Percentiles rank a stretch among this genome's conserved stretches.
Conservation (phyloP, 2,797 vertebrate genomes). For the Leptatherina wallacei region DNA sequence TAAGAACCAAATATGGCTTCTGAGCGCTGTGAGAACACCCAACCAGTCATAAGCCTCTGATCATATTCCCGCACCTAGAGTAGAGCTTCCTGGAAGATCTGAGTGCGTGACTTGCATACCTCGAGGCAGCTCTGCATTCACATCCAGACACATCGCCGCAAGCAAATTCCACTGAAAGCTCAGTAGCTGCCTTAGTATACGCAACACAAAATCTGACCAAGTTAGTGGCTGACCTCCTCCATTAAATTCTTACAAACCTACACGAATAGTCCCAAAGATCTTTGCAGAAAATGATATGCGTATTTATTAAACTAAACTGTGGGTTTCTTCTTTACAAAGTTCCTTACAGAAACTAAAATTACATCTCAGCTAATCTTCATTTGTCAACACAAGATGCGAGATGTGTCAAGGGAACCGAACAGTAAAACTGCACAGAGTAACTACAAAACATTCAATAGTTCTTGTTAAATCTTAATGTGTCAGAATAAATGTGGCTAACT, state of each 20-base stretch:
- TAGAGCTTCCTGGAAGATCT: conserved; percentile 51
- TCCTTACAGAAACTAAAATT: neutral
- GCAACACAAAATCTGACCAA: neutral
- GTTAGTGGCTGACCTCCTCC: neutral
- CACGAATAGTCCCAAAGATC: neutral
- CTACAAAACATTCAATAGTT: conserved; percentile 17
- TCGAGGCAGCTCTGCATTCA: neutral
- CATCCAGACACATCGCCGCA: conserved; percentile 7
- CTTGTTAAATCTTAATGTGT: conserved; percentile 1
- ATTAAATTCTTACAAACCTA: neutral
- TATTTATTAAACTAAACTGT: neutral
- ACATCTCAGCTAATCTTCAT: neutral
- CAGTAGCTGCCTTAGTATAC: rapidly evolving
- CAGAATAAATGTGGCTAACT: neutral
- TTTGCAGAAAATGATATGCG: conserved; percentile 1
- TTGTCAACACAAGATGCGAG: neutral
- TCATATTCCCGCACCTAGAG: conserved; percentile 28
- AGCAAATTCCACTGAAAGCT: conserved; percentile 26
- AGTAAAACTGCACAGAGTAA: neutral
- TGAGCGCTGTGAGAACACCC: conserved; percentile 9
- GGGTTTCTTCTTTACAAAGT: neutral
- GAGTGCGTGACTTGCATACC: neutral
- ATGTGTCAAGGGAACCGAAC: neutral
- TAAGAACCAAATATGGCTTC: neutral
- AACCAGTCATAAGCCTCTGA: conserved; percentile 2